These are phyloP conservation scores for Scotopteryx bipunctaria DNA, from an alignment of 2,888 invertebrate genomes.

Conservation along the genomic window DNA sequence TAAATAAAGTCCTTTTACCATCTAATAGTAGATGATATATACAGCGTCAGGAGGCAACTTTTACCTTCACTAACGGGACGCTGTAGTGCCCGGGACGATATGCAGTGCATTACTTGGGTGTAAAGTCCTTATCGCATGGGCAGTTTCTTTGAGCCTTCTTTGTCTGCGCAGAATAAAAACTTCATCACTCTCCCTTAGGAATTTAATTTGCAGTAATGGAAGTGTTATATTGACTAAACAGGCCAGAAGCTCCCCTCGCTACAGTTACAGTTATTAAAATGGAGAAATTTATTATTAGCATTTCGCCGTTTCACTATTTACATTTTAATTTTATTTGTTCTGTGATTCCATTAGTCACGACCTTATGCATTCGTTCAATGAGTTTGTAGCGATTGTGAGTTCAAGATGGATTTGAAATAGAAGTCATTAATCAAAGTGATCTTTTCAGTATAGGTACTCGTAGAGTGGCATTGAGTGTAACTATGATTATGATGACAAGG, in stretches of 20 bases:
- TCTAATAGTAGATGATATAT: too few species aligned
- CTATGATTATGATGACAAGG: too few species aligned
- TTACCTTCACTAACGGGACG: too few species aligned
- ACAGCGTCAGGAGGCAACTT: too few species aligned
- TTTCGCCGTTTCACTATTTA: slow-evolving; percentile 79
- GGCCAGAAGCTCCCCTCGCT: slow-evolving; percentile 79
- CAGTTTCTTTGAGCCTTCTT: slow-evolving; percentile 64
- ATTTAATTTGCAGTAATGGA: slow-evolving; percentile 84
- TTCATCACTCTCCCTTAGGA: slow-evolving; percentile 81
- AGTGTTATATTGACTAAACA: slow-evolving; percentile 84
- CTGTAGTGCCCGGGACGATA: slow-evolving; percentile 29
- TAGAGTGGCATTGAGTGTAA: too few species aligned
- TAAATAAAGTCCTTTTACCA: too few species aligned
- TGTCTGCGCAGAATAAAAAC: slow-evolving; percentile 77
- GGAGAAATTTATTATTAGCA: slow-evolving; percentile 83
- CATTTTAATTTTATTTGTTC: slow-evolving; percentile 83
- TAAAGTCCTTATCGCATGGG: slow-evolving; percentile 51
- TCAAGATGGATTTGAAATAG: slow-evolving; percentile 41
- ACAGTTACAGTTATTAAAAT: slow-evolving; percentile 83
- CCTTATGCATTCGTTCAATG: slow-evolving; percentile 73
- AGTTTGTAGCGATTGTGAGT: slow-evolving; percentile 50
- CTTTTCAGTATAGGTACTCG: neutral
- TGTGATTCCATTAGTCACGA: slow-evolving; percentile 81
- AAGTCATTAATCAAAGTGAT: slow-evolving; percentile 53
- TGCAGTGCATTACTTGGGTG: slow-evolving; percentile 38